Evolutionary conservation across 1,140 invertebrate genomes (phyloP).

Genomic region (Brachionus manjavacas): DNA sequence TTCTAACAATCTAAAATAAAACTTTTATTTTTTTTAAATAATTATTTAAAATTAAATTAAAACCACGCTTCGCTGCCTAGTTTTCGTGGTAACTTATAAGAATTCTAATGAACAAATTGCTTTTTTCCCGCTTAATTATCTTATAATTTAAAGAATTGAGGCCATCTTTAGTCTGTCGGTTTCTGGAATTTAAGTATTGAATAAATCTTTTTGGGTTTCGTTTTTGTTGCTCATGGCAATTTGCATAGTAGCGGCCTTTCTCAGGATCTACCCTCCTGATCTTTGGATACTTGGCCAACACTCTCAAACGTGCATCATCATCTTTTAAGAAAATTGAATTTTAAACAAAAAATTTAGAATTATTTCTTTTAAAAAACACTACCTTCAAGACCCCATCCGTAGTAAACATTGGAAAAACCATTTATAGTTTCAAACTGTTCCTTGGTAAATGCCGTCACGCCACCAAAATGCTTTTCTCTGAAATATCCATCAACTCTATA

Average conservation of each 20-base stretch:
- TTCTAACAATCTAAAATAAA: too few species aligned
- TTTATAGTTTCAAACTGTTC: slow-evolving; percentile 43
- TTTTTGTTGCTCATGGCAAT: slow-evolving; percentile 25
- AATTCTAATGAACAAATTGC: background rate
- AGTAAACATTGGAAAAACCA: slow-evolving; percentile 44
- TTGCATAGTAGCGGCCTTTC: background rate
- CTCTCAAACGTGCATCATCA: slow-evolving; percentile 21
- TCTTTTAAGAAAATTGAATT: background rate
- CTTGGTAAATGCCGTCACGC: slow-evolving; percentile 43
- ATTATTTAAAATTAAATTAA: too few species aligned
- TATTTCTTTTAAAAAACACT: background rate
- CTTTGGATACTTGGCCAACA: background rate
- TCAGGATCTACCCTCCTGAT: background rate
- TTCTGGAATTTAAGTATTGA: background rate
- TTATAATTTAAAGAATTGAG: slow-evolving; percentile 25
- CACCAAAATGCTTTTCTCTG: slow-evolving; percentile 33
- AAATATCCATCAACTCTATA: slow-evolving; percentile 14
- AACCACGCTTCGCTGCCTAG: too few species aligned
- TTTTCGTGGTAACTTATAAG: background rate
- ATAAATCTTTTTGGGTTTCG: slow-evolving; percentile 10
- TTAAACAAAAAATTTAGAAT: background rate
- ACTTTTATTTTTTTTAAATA: too few species aligned
- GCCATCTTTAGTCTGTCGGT: background rate
- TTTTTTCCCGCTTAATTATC: background rate
- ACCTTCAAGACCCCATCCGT: slow-evolving; percentile 51